Evolutionary conservation across 2,113 vertebrate species (phyloP).

Genomic region (Trochalopteron elliotii): DNA sequence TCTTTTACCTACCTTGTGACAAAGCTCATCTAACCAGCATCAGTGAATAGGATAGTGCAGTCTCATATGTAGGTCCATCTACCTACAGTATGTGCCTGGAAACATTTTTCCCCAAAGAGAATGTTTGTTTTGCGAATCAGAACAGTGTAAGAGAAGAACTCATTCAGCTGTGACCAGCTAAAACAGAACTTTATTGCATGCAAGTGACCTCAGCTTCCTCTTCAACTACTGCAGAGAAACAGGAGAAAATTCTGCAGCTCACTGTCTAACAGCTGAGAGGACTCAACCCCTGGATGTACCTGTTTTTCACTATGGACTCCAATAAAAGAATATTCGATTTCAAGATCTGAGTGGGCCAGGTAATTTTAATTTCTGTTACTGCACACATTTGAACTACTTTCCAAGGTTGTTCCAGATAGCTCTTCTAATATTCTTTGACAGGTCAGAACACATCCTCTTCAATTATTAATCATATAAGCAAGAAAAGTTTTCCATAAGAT

Average conservation of each 20-base stretch:
- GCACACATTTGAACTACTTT: not conserved
- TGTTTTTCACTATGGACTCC: not conserved
- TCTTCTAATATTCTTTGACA: constrained; percentile 3
- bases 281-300: not conserved
- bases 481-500: not conserved
- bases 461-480: not conserved
- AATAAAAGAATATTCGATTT: not conserved
- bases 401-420: not conserved
- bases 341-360: not conserved
- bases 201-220: not conserved
- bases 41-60: not conserved
- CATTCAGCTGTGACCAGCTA: not conserved
- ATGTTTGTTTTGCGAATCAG: not conserved
- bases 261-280: not conserved
- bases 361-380: not conserved
- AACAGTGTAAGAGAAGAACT: not conserved
- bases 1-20: not conserved
- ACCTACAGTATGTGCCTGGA: not conserved
- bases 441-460: not conserved
- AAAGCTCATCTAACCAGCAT: not conserved
- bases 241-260: not conserved
- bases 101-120: not conserved
- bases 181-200: not conserved
- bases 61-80: not conserved
- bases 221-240: not conserved